phyloP scores from a whole-genome alignment of 2,113 vertebrate species.

The Donacobius atricapilla region DNA sequence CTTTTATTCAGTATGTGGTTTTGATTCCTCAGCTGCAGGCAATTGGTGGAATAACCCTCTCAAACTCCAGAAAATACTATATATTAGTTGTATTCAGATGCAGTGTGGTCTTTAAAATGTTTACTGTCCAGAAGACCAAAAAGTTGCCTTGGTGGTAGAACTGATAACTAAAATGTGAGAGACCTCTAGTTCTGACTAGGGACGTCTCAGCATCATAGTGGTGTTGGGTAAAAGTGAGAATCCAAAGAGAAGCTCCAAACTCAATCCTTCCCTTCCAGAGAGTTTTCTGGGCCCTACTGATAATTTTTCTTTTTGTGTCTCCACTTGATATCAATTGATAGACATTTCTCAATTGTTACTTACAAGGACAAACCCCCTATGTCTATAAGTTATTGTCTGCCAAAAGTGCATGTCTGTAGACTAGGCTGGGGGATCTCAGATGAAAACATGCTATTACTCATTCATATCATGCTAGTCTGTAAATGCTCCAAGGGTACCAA shows the following conservation, averaged over 20 bases:
- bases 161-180: neutral
- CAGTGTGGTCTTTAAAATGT: accelerated
- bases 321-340: neutral
- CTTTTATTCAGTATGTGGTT: neutral
- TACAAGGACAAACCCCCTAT: neutral
- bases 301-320: neutral
- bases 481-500: neutral
- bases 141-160: neutral
- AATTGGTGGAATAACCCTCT: neutral
- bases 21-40: neutral
- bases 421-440: neutral
- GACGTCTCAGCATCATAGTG: neutral
- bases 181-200: neutral
- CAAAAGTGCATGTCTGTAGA: neutral
- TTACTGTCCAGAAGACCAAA: neutral
- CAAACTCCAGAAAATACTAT: neutral
- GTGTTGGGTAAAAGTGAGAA: neutral
- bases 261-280: neutral
- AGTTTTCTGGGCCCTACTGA: neutral
- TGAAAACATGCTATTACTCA: neutral
- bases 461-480: neutral
- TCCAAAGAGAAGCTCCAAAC: neutral
- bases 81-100: neutral
- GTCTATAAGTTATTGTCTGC: neutral
- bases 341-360: neutral